Conservation (phyloP, 2,888 invertebrate species). For the Amiota minor region DNA sequence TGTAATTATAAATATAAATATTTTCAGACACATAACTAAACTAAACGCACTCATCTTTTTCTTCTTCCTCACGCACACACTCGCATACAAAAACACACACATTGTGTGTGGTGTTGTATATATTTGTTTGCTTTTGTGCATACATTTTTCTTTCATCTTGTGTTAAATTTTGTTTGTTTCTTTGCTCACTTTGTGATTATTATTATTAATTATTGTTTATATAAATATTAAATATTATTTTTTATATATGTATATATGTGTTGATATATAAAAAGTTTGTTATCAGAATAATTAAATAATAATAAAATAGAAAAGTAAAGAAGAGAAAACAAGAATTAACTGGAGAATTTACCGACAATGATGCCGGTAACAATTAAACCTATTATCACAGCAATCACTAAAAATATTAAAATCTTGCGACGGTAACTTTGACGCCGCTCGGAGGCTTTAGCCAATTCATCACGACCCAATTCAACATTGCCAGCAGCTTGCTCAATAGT, state of each 20-base stretch:
- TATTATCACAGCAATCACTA: slow-evolving; percentile 79
- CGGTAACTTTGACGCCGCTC: slow-evolving; percentile 85
- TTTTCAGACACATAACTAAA: slow-evolving; percentile 53
- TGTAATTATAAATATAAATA: slow-evolving; percentile 42
- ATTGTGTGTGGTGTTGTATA: slow-evolving; percentile 26
- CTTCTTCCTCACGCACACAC: slow-evolving; percentile 40
- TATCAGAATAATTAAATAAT: slow-evolving; percentile 26
- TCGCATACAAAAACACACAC: slow-evolving; percentile 29
- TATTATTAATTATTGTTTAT: slow-evolving; percentile 40
- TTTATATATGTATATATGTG: slow-evolving; percentile 39
- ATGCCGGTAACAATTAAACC: slow-evolving; percentile 81
- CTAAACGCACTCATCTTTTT: slow-evolving; percentile 44
- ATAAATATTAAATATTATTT: slow-evolving; percentile 53
- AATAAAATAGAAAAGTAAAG: slow-evolving; percentile 28
- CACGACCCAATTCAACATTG: slow-evolving; percentile 85
- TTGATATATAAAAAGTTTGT: slow-evolving; percentile 34
- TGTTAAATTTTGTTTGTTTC: slow-evolving; percentile 50
- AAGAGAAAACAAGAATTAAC: slow-evolving; percentile 70
- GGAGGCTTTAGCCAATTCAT: slow-evolving; percentile 86
- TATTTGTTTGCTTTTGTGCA: too few species aligned
- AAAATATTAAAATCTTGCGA: slow-evolving; percentile 82
- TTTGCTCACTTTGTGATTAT: slow-evolving; percentile 56
- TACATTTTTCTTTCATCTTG: slow-evolving; percentile 33
- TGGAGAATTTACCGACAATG: slow-evolving; percentile 77
- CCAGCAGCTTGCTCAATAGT: slow-evolving; percentile 84